Base-by-base conservation (phyloP, 1,140 invertebrate species). In the Ptiloglossa arizonensis region DNA sequence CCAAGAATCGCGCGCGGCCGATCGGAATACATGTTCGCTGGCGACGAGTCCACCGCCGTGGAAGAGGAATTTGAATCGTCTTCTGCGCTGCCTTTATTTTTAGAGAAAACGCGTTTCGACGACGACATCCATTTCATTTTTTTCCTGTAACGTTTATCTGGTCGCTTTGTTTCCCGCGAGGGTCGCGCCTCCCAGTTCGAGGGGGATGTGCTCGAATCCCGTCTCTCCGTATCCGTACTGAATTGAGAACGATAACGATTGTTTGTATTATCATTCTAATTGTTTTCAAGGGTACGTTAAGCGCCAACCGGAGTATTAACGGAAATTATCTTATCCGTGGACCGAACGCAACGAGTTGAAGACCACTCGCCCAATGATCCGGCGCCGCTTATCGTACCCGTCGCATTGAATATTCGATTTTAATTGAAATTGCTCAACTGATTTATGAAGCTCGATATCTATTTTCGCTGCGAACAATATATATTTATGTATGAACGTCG, bases 141-240 rank as follows among this genome's bases (percentile, higher is more conserved):
- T 70, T 24, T 68, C 35, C 22, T n/a, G 50, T 22, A 15, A 8
- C 67, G 48, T 38, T 52, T 71, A 24, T 70, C 57, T 8, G 15
- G 67, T 9, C 29, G 54, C 57, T 71, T 77, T 32, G 67, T 56
- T 17, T 13, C 17, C 5, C 9, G 54, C 29, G n/a, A 19, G 4
- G n/a, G 5, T 17, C 24, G 32, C 0, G 48, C 2, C 17, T 62
- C 35, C 56, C 57, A 35, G 11, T 44, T 46, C n/a, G 48, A 27
- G 9, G 75, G 48, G 27, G 75, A 54, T n/a, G 75, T 44, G 46
- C 75, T 77, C 9, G 48, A 11, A 8, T 3, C 11, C 1, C 46
- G 57, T 15, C 57, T 29, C n/a, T 77, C 68, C 32, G 67, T 54
- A 17, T 77, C 75, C 4, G 75, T 46, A 17, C 75, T 77, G 46